These are phyloP conservation scores for Brachyalestes nurse DNA, from an alignment of 2,797 vertebrate genomes.

Conservation along the genomic window DNA sequence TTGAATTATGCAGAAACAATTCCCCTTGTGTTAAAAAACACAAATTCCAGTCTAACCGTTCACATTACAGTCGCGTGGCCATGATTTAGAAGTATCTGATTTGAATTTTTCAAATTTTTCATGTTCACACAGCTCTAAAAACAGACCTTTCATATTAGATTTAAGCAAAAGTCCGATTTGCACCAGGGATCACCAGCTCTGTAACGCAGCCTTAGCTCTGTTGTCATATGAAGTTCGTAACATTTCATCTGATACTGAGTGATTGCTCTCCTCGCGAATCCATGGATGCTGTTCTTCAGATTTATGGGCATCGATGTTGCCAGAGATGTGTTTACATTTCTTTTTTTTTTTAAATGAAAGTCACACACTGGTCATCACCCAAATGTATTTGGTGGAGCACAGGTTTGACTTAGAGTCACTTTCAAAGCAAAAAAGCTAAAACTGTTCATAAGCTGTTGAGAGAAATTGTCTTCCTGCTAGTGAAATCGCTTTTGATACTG, in stretches of 20 bases:
- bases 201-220: not conserved
- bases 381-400: not conserved
- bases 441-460: conserved; percentile 30
- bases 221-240: not conserved
- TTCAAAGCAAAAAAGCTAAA: conserved; percentile 14
- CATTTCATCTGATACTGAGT: not conserved
- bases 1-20: not conserved
- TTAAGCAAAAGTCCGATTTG: not conserved
- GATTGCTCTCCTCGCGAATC: not conserved
- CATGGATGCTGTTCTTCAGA: not conserved
- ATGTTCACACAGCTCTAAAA: not conserved
- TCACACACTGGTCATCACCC: conserved; percentile 2
- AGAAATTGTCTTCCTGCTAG: not conserved
- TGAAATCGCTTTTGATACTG: not conserved
- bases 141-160: not conserved
- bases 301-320: not conserved
- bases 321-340: conserved; percentile 24
- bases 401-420: not conserved
- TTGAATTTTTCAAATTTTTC: too few species aligned
- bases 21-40: too few species aligned
- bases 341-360: not conserved
- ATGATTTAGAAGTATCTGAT: too few species aligned
- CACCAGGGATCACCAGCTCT: not conserved
- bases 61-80: too few species aligned
- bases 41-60: too few species aligned